Evolutionary conservation across 2,113 vertebrate genomes (phyloP), one percentile per base, ranked within the genome.

Genomic region (Scophthalmus maximus): DNA sequence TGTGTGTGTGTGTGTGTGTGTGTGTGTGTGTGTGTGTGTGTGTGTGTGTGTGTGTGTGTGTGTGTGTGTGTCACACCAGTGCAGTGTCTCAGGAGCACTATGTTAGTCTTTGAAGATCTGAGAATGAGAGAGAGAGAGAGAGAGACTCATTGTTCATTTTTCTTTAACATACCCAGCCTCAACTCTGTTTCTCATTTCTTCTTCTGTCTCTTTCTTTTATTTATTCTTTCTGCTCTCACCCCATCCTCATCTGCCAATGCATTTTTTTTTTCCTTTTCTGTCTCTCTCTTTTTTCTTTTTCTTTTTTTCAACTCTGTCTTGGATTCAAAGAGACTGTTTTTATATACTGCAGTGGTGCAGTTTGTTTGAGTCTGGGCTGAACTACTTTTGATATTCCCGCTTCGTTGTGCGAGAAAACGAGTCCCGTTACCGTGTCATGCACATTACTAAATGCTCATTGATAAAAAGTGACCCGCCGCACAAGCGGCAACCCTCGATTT

Each of bases 71-170:
- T 74, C 62, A 49, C 59, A 52, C 58, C 50, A 65, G 81, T 78
- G 75, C 63, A 55, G 56, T 32, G 65, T 87, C 86, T 90, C 84
- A 74, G 68, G 80, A 87, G 82, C 56, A 38, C 58, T 78, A 70
- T 64, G 46, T 82, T 68, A 78, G 68, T 79, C 87, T 89, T 89
- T 89, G 85, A 90, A 89, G 79, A 87, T 89, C 78, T 82, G 51
- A 72, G 66, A 79, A 59, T 66, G 60, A 70, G 50, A 63, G 70
- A 18, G 69, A 56, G 36, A 68, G 20, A 26, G 12, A 27, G 64
- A 67, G 26, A 74, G 14, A 68, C 53, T 58, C 32, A 68, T 42
- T 71, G 60, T 60, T 82, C 18, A 57, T 74, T 59, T 66, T 79
- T 38, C 52, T 82, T 71, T 52, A 60, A 79, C 73, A 38, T 14